Percentiles rank a stretch among this genome's conserved stretches.
phyloP scores from a whole-genome alignment of 2,888 invertebrate genomes.

The Malacosoma neustria region DNA sequence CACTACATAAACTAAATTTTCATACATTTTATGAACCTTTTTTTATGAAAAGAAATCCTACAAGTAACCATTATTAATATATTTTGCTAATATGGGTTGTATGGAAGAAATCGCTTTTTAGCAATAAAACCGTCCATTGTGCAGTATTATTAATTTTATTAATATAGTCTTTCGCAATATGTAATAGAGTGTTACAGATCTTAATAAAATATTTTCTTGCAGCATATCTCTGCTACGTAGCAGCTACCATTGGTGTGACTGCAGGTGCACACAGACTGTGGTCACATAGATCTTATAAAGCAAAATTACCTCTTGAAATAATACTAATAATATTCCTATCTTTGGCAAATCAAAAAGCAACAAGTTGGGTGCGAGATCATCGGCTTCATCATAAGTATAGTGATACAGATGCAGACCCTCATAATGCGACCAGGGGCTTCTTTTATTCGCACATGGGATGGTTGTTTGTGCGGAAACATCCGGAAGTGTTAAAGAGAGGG shows the following conservation, averaged over 20 bases:
- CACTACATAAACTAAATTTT: no score
- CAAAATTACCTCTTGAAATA: conserved; percentile 21
- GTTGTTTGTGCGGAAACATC: conserved; percentile 84
- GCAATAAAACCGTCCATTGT: no score
- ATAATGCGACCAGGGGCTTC: conserved; percentile 84
- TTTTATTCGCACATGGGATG: conserved; percentile 91
- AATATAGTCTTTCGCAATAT: no score
- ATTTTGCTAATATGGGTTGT: no score
- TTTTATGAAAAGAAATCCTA: no score
- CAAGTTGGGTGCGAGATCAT: conserved; percentile 33
- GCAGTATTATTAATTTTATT: no score
- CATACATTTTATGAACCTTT: no score
- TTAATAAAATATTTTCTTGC: conserved; percentile 11
- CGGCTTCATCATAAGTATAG: conserved; percentile 74
- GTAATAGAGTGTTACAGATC: no score
- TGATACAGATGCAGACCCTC: conserved; percentile 86
- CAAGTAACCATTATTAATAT: no score
- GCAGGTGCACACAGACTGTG: conserved; percentile 28
- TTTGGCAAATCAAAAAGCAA: conserved; percentile 48
- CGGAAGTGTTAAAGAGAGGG: conserved; percentile 81
- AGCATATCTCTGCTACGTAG: conserved; percentile 15
- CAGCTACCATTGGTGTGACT: conserved; percentile 22
- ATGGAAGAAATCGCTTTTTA: no score
- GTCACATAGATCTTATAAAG: conserved; percentile 26
- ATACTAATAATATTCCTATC: conserved; percentile 18